phyloP scores from a whole-genome alignment of 2,888 invertebrate genomes.

The Calephelis perditalis region DNA sequence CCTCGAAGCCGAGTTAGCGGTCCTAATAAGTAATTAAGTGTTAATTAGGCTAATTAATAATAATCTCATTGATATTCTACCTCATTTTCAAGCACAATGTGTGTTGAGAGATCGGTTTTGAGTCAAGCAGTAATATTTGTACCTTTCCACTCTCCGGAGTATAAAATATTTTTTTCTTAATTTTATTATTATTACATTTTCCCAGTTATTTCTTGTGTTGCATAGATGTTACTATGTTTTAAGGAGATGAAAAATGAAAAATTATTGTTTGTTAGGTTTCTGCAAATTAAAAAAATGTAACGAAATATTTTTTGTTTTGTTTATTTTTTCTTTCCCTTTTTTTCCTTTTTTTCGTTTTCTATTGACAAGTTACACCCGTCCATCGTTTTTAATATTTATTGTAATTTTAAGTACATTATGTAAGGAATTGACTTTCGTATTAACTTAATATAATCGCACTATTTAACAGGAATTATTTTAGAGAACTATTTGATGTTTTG shows the following conservation, averaged over 20 bases:
- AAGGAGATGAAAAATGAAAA: conserved; percentile 70
- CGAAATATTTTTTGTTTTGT: conserved; percentile 67
- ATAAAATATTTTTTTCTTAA: conserved; percentile 68
- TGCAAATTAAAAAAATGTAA: conserved; percentile 77
- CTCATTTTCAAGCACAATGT: conserved; percentile 50
- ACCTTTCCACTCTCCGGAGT: conserved; percentile 76
- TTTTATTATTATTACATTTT: conserved; percentile 67
- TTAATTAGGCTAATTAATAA: conserved; percentile 67
- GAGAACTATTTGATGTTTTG: conserved; percentile 53
- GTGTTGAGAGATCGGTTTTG: conserved; percentile 55
- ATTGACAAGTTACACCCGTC: conserved; percentile 77
- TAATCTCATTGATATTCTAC: conserved; percentile 73
- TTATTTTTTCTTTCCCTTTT: conserved; percentile 48
- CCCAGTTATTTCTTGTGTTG: conserved; percentile 77
- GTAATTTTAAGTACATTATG: conserved; percentile 69
- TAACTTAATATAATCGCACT: conserved; percentile 65
- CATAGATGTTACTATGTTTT: conserved; percentile 80
- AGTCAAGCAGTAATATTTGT: conserved; percentile 65
- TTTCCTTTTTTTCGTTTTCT: conserved; percentile 43
- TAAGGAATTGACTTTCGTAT: conserved; percentile 64
- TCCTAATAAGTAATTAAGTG: conserved; percentile 57
- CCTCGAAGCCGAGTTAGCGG: conserved; percentile 51
- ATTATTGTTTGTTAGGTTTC: conserved; percentile 79
- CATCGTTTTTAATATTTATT: conserved; percentile 74
- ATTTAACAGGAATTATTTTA: conserved; percentile 59